A percentile compares a stretch with the other conserved stretches of the same genome.
phyloP scores from a whole-genome alignment of 2,888 invertebrate species.

The Hipparchia semele region DNA sequence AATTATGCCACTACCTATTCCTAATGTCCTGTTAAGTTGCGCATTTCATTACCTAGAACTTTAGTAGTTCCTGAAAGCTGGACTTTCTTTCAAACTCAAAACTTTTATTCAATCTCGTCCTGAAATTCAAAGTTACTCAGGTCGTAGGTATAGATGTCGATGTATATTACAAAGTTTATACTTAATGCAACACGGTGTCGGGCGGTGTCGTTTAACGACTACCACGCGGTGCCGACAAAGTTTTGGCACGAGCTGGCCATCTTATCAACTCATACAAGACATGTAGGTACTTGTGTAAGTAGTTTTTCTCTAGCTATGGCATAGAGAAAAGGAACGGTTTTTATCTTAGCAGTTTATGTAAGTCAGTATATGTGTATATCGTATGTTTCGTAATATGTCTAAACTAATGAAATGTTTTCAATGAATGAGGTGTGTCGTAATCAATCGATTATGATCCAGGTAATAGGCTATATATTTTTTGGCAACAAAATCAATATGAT shows the following conservation, averaged over 20 bases:
- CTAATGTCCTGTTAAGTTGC: neutral
- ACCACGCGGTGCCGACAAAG: slow-evolving; percentile 3
- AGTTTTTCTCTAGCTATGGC: too few species aligned
- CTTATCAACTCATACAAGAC: neutral
- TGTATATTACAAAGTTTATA: slow-evolving; percentile 9
- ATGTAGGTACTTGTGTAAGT: neutral
- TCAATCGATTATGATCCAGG: too few species aligned
- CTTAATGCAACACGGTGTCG: neutral
- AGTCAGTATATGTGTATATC: too few species aligned
- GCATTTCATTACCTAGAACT: neutral
- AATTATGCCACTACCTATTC: too few species aligned
- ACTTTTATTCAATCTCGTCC: neutral
- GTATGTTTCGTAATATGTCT: too few species aligned
- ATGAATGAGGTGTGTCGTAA: too few species aligned
- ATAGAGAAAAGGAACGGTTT: too few species aligned
- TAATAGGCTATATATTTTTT: too few species aligned
- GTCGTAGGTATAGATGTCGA: neutral
- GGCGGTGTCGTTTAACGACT: neutral
- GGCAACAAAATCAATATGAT: too few species aligned
- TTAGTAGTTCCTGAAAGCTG: neutral
- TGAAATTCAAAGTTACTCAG: neutral
- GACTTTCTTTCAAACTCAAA: neutral
- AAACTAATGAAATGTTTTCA: too few species aligned
- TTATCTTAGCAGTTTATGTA: too few species aligned
- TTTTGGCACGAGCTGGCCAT: slow-evolving; percentile 7